Base-by-base conservation (phyloP, 1,140 invertebrate genomes). In the Nasonia giraulti region DNA sequence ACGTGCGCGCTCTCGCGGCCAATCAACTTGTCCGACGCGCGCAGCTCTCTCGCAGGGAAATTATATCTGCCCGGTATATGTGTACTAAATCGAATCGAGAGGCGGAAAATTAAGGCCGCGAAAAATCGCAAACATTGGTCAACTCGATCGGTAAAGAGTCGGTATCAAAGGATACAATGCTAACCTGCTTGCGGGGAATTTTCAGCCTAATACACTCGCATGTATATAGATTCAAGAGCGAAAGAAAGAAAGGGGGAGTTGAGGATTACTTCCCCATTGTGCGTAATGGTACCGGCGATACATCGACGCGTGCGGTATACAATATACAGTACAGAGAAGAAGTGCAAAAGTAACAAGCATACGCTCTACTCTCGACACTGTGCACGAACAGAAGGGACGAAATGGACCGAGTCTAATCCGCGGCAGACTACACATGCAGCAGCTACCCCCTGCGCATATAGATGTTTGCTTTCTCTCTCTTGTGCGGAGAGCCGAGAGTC, bases 341-440 rank as follows among this genome's bases (percentile, higher is more conserved):
- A 75, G 74, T 40, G 40, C 55, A 75, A 75, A 75, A 75, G 40
- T 40, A 75, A 75, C 31, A 44, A 75, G 33, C 27, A 73, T 33
- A 73, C 69, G 33, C 69, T 73, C 27, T 20, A 12, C 23, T 20
- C 68, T 31, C 20, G 11, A 14, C 20, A 37, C n/a, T 23, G 20
- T 40, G 10, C n/a, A 40, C 44, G 88, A 62, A 90, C 90, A 90
- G 88, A 90, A 91, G 89, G 89, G 89, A 87, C 86, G 87, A 90
- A 91, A 91, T 88, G 91, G 89, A 88, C 87, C 86, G 89, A 89
- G 82, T 87, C 89, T 91, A 90, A 91, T 91, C 89, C 90, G 76
- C 78, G 87, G 81, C 55, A 84, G 80, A 77, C 80, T 85, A 83
- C 77, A 44, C 40, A 73, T n/a, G 86, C 27, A 17, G 73, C 37